Percentiles rank a stretch among this genome's conserved stretches.
phyloP scores from a whole-genome alignment of 2,888 invertebrate genomes.

The Stenurella melanura region DNA sequence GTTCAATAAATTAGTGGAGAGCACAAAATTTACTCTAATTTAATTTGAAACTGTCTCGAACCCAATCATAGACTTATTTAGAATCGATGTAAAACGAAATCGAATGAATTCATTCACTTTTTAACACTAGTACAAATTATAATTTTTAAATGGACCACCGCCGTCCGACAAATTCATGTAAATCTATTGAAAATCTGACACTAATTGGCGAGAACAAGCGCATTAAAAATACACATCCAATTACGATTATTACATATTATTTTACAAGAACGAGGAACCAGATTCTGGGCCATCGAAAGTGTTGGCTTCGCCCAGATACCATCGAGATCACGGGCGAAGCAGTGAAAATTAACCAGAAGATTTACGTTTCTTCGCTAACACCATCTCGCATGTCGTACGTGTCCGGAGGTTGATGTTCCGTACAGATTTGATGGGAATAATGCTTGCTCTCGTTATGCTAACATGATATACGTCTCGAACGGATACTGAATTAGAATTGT shows the following conservation, averaged over 20 bases:
- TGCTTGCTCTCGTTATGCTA: constrained; percentile 1
- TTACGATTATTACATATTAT: neutral
- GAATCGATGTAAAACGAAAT: no score
- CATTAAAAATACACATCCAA: neutral
- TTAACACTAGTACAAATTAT: no score
- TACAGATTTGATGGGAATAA: constrained; percentile 22
- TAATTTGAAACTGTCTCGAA: no score
- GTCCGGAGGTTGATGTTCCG: constrained; percentile 11
- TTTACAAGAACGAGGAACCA: neutral
- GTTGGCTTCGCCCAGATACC: constrained; percentile 4
- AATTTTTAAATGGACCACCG: no score
- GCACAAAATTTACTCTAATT: no score
- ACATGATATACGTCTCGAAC: constrained; percentile 13
- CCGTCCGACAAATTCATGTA: no score
- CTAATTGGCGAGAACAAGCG: neutral
- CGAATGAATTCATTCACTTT: no score
- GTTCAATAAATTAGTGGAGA: no score
- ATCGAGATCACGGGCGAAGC: constrained; percentile 9
- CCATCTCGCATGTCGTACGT: constrained; percentile 13
- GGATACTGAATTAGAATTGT: constrained; percentile 21
- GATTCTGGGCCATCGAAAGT: constrained; percentile 7
- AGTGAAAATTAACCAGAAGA: constrained; percentile 1
- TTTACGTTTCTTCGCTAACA: neutral
- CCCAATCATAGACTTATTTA: no score
- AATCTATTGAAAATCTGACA: neutral